Base-by-base conservation (phyloP, 2,888 invertebrate genomes). In the Callyntrura guangdongensis region DNA sequence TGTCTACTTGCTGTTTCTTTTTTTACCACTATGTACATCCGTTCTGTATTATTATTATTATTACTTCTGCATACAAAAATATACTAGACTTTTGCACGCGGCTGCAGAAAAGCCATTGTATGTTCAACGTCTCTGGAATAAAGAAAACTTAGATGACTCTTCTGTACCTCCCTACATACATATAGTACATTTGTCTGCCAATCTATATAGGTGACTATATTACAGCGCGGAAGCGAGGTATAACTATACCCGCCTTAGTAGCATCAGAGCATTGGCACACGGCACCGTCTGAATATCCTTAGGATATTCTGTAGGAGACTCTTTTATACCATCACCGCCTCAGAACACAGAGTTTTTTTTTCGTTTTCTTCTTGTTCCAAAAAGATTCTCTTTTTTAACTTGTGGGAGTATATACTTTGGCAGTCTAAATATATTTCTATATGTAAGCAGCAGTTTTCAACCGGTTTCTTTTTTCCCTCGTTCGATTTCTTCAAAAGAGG, bases 401-500 rank as follows among this genome's bases (percentile, higher is more conserved):
- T 36, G 36, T 36, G 36, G 36, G 53, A 53, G 53, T 53, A 53
- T 12, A 9, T 53, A 53, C n/a, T 14, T 53, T 53, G 36, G 36
- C 61, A 61, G n/a, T 3, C 12, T 20, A 61, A 61, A 61, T 3
- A 61, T 61, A 20, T 9, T 2, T 61, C 8, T 61, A 61, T 17
- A 61, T 20, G 12, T 3, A 14, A 3, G 9, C n/a, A 59, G n/a
- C 6, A 4, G 36, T 6, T 36, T 36, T 36, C 36, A 4, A 3
- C 8, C 6, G 9, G 67, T 27, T 17, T 8, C 47, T 12, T 20
- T 67, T 3, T 61, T 86, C 79, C 79, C 64, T 77, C 47, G 61
- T 86, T 77, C 86, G 86, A 86, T 74, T 86, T 79, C 67, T 67
- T 59, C 8, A 61, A 64, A 25, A 59, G 64, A 86, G 77, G 85